phyloP scores from a whole-genome alignment of 1,140 invertebrate species.

The Vanessa tameamea region DNA sequence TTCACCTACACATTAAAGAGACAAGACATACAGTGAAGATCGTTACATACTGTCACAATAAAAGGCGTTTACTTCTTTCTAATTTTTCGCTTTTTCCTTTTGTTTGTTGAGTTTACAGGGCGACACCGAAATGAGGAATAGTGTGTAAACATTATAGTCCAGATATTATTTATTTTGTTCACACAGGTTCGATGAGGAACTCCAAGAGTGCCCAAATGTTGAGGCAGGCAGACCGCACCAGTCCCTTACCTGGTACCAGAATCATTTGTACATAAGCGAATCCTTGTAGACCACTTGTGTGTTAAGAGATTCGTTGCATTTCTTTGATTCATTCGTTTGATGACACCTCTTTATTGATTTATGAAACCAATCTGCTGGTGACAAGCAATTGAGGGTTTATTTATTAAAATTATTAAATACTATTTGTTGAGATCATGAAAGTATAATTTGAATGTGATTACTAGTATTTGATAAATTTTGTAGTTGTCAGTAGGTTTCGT shows the following conservation, averaged over 20 bases:
- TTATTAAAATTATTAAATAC: conserved; percentile 21
- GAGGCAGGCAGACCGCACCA: conserved; percentile 80
- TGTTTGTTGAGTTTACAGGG: conserved; percentile 43
- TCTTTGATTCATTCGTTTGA: conserved; percentile 33
- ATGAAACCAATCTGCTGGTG: conserved; percentile 53
- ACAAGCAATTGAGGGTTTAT: conserved; percentile 45
- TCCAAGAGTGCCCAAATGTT: conserved; percentile 81
- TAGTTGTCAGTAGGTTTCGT: conserved; percentile 38
- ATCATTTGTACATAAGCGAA: conserved; percentile 65
- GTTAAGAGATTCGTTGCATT: conserved; percentile 53
- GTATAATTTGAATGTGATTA: conserved; percentile 28
- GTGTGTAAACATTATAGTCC: conserved; percentile 48
- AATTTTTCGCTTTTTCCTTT: conserved; percentile 42
- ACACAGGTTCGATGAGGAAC: conserved; percentile 80
- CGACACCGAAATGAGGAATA: conserved; percentile 33
- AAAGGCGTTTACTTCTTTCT: conserved; percentile 20
- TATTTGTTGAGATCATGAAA: conserved; percentile 23
- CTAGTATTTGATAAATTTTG: conserved; percentile 16
- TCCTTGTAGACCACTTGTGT: conserved; percentile 60
- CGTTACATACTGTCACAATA: background rate
- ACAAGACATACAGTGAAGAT: conserved; percentile 6
- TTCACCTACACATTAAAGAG: conserved; percentile 1
- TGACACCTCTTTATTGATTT: conserved; percentile 31
- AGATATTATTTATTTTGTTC: conserved; percentile 75
- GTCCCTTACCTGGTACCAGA: conserved; percentile 79